Evolutionary conservation across 2,888 invertebrate genomes (phyloP), one percentile per base, ranked within the genome.

Genomic region (Drosophila flavopinicola): DNA sequence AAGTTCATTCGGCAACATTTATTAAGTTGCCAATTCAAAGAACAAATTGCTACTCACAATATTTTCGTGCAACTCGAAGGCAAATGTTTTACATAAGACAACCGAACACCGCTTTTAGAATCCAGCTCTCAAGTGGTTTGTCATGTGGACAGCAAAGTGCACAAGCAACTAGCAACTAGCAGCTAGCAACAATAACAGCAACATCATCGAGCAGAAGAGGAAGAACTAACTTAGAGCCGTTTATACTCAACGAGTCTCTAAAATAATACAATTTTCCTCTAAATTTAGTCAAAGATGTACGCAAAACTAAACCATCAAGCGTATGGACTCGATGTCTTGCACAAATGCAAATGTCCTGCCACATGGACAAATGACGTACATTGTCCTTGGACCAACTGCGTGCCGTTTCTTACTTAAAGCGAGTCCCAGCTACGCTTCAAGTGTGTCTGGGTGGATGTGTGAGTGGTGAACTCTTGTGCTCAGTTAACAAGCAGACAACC

Each of bases 181-280:
- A n/a, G n/a, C n/a, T 33, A 32, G 13, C 17, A 48, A 27, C 38
- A 37, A 13, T 20, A 42, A 24, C n/a, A 57, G n/a, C 11, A 49
- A 17, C n/a, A 37, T 6, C 30, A 29, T 17, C 29, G 9, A 17
- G 23, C 45, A 15, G 6, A 17, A 35, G 44, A 17, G 29, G 44
- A 23, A 44, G 15, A 54, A 58, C 54, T 39, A 56, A 60, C 42
- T 49, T 64, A 57, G 57, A 78, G 69, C 63, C 64, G 71, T 74
- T 77, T 76, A 74, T 47, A 38, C 51, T 51, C 42, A 45, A 61
- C 5, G 38, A 74, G 75, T 72, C 52, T 75, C 79, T 85, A 73
- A 78, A 78, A 85, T 82, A 87, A 87, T 85, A 85, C 74, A 76
- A 85, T 87, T 87, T 83, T 83, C 78, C 71, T 71, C 76, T 78